Base-by-base conservation (phyloP, 2,113 vertebrate species). In the Bothrops jararaca region DNA sequence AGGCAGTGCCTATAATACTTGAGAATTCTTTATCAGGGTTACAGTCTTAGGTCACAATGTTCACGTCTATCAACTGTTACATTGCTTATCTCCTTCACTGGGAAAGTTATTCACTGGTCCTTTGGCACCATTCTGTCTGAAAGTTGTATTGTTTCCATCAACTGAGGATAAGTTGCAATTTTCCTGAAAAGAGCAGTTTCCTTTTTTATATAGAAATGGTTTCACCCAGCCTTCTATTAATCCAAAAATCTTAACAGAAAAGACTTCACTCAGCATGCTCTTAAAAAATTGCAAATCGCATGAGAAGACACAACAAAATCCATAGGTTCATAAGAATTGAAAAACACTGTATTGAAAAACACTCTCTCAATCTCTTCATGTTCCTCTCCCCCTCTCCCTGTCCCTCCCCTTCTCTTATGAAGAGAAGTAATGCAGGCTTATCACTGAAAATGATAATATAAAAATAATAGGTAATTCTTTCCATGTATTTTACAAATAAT, bases 131-230 rank as follows among this genome's bases (percentile, higher is more conserved):
- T 95, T 97, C 97, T 97, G 97, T 94, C 93, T 92, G 97, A 87
- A 94, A 90, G 95, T 96, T 95, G 95, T 94, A 97, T 97, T 98
- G 97, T 98, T 98, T 97, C 96, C 92, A 34, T 50, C 58, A 94
- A 97, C 87, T 95, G 93, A 97, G 97, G 96, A 95, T 97, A 96
- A 97, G 92, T 80, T 95, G 95, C 85, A 92, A 94, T 96, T 95
- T 96, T 97, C 97, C 96, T 95, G 97, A 97, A 97, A 86, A 96
- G 94, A 96, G 93, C 96, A 91, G 23, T 93, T 91, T 89, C 96
- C n/a, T 74, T 74, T 69, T 74, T 80, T 80, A 96, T 97, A 97
- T 96, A 92, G 96, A 94, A 95, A 93, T 34, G 88, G 74, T 12
- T 92, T 96, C 96, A 97, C 95, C 93, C 94, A 91, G 60, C 64